A percentile compares a stretch with the other conserved stretches of the same genome.
phyloP scores from a whole-genome alignment of 2,888 invertebrate species.

The Fragum sueziense region DNA sequence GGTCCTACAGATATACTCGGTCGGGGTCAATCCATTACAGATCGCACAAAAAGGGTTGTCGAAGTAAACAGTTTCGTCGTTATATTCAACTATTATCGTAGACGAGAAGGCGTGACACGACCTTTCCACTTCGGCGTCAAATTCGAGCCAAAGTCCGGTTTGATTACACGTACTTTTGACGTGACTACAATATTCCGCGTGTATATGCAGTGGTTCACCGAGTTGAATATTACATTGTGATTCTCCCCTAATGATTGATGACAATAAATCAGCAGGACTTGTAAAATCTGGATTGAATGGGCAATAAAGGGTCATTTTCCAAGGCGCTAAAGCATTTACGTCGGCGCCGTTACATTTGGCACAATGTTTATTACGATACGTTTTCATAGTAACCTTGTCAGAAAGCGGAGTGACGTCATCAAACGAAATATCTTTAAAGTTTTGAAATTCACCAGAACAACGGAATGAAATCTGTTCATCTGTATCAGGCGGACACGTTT shows the following conservation, averaged over 20 bases:
- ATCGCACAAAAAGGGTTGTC: slow-evolving; percentile 27
- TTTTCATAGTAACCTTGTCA: background rate
- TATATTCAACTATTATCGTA: background rate
- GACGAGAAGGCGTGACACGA: slow-evolving; percentile 15
- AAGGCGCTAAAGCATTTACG: background rate
- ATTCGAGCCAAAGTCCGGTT: slow-evolving; percentile 18
- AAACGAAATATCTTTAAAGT: background rate
- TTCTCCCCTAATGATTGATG: background rate
- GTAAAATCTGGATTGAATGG: background rate
- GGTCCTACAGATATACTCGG: background rate
- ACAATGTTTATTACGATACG: slow-evolving; percentile 30
- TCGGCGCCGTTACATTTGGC: slow-evolving; percentile 18
- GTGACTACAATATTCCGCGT: background rate
- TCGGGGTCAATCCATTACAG: slow-evolving; percentile 21
- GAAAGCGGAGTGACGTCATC: slow-evolving; percentile 22
- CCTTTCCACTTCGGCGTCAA: background rate
- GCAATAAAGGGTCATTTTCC: background rate
- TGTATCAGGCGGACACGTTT: background rate
- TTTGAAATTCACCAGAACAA: background rate
- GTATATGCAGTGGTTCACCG: background rate
- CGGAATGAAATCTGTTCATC: background rate
- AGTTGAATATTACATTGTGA: background rate
- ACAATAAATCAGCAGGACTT: background rate
- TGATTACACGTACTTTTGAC: background rate
- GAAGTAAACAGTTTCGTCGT: background rate